Evolutionary conservation across 2,888 invertebrate genomes (phyloP).

Genomic region (Glyphotaelius pellucidus): DNA sequence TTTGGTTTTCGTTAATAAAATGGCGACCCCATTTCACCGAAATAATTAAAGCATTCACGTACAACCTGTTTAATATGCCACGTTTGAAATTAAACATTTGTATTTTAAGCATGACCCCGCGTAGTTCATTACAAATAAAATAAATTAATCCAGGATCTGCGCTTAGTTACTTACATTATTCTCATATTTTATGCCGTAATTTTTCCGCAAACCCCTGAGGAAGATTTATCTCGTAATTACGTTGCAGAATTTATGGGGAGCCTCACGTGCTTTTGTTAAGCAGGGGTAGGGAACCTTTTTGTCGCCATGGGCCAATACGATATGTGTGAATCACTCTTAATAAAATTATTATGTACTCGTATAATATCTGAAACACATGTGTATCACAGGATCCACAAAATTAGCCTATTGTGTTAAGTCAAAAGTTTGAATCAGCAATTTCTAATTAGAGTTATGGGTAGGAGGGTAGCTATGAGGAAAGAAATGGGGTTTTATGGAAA

Average conservation of each 20-base stretch:
- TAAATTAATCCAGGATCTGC: slow-evolving; percentile 8
- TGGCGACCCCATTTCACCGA: not conserved
- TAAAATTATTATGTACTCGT: too few species aligned
- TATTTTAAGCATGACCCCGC: not conserved
- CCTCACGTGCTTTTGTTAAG: not conserved
- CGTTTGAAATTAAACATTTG: slow-evolving; percentile 7
- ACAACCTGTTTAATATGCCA: not conserved
- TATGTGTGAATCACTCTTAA: too few species aligned
- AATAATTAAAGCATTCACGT: not conserved
- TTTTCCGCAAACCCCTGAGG: not conserved
- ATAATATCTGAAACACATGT: too few species aligned
- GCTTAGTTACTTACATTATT: slow-evolving; percentile 6
- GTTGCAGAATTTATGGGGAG: slow-evolving; percentile 8
- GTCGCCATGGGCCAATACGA: not conserved
- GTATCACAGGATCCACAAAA: too few species aligned
- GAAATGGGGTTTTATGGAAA: too few species aligned
- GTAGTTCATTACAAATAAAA: slow-evolving; percentile 27
- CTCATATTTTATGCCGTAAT: not conserved
- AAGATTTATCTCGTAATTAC: slow-evolving; percentile 30
- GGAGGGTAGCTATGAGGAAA: too few species aligned
- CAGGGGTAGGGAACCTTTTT: not conserved
- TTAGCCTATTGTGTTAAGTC: too few species aligned
- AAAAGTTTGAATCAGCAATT: too few species aligned
- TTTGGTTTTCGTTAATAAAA: not conserved
- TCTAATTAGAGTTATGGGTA: too few species aligned